Evolutionary conservation across 2,888 invertebrate species (phyloP).

Genomic region (Volucella zonaria): DNA sequence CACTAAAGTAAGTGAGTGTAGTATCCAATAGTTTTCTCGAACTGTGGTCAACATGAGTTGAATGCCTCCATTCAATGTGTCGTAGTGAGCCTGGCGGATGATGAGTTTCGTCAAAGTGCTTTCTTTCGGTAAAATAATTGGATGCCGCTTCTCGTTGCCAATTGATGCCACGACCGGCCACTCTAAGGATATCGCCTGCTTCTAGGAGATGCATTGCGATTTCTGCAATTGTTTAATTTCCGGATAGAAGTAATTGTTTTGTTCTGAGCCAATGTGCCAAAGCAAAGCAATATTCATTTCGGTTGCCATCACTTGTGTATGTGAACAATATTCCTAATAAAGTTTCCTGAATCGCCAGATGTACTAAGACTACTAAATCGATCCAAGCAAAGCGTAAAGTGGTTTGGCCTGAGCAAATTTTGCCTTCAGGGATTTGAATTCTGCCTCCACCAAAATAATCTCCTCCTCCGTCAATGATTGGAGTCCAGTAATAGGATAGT

Average conservation of each 20-base stretch:
- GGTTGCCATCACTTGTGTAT: no score
- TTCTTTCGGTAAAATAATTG: constrained; percentile 29
- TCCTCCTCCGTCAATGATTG: background rate
- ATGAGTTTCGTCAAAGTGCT: background rate
- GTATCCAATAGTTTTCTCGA: background rate
- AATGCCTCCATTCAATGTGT: background rate
- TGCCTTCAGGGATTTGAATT: background rate
- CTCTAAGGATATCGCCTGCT: no score
- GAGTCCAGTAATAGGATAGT: no score
- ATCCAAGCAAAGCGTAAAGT: no score
- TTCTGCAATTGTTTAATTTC: no score
- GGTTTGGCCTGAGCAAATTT: no score
- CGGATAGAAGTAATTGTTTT: no score
- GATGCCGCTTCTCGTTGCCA: constrained; percentile 4
- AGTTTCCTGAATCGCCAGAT: no score
- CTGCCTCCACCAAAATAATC: background rate
- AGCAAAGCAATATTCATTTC: no score
- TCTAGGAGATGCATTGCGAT: background rate
- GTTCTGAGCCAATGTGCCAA: no score
- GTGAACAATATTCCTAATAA: no score
- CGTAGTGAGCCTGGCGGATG: background rate
- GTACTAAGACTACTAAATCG: no score
- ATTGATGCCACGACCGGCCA: constrained; percentile 2
- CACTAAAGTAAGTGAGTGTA: background rate
- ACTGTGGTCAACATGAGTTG: background rate